These are phyloP conservation scores for Horisme vitalbata DNA, from an alignment of 2,888 invertebrate species.

Conservation along the genomic window DNA sequence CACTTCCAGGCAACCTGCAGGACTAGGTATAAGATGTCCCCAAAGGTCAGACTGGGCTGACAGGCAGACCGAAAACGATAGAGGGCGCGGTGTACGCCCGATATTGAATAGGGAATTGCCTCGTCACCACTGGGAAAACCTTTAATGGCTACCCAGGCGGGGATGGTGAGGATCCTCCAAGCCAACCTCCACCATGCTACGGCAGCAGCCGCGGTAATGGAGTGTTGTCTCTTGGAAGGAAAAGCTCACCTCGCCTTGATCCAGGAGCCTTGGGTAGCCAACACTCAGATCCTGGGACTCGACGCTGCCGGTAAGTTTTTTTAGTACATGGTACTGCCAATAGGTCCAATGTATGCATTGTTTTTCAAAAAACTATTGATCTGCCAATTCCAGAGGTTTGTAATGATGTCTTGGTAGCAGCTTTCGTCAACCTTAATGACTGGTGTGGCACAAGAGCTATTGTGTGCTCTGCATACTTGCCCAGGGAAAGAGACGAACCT, in stretches of 20 bases:
- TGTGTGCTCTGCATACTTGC: background rate
- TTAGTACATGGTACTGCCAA: constrained; percentile 84
- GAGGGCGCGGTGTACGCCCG: background rate
- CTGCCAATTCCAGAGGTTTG: background rate
- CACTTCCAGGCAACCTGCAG: background rate
- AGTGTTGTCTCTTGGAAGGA: background rate
- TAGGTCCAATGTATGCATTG: constrained; percentile 72
- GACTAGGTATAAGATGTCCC: background rate
- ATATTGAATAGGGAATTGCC: background rate
- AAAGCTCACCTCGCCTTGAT: background rate
- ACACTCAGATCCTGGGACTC: background rate
- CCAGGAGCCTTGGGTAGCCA: background rate
- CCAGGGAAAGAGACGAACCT: background rate
- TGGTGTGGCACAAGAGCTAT: no score
- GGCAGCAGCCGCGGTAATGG: background rate
- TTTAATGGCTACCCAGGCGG: background rate
- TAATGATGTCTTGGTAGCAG: no score
- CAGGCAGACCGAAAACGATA: background rate
- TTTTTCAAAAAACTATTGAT: background rate
- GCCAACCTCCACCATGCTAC: background rate
- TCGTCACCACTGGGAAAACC: background rate
- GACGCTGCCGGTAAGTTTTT: constrained; percentile 31
- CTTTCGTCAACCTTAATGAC: no score
- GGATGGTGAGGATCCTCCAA: background rate
- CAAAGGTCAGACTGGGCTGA: background rate